Evolutionary conservation across 2,888 invertebrate genomes (phyloP).

Genomic region (Xylocampa areola): DNA sequence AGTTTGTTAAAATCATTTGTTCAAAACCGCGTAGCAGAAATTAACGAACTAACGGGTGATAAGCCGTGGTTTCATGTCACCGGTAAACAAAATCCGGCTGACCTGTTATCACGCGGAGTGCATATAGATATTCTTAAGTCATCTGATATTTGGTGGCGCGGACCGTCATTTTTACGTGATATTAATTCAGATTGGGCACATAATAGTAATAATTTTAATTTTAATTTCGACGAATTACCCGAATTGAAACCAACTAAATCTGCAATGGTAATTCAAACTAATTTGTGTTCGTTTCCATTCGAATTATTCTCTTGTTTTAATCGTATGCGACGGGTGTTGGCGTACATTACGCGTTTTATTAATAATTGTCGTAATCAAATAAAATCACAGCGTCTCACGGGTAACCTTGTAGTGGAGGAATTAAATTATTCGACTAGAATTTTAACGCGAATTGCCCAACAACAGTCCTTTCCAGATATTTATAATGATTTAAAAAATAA

Average conservation of each 20-base stretch:
- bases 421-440: constrained; percentile 3
- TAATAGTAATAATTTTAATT: background rate
- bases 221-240: background rate
- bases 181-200: background rate
- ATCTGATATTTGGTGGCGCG: constrained; percentile 18
- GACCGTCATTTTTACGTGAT: constrained; percentile 15
- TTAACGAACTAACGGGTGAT: constrained; percentile 3
- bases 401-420: background rate
- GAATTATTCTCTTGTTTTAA: background rate
- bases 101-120: constrained; percentile 14
- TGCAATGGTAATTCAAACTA: no score
- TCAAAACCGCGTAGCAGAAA: constrained; percentile 6
- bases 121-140: background rate
- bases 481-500: background rate
- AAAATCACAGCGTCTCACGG: constrained; percentile 4
- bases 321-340: constrained; percentile 8
- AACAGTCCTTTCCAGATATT: background rate
- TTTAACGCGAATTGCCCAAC: constrained; percentile 11
- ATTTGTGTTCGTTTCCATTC: no score
- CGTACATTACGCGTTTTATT: constrained; percentile 7
- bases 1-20: constrained; percentile 7
- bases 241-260: background rate
- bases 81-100: constrained; percentile 19
- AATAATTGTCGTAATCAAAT: constrained; percentile 1
- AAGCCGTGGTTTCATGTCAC: constrained; percentile 5